Percentiles rank a stretch among this genome's conserved stretches.
These are phyloP conservation scores for Callyntrura sp. DNA, from an alignment of 2,888 invertebrate genomes.

Conservation along the genomic window DNA sequence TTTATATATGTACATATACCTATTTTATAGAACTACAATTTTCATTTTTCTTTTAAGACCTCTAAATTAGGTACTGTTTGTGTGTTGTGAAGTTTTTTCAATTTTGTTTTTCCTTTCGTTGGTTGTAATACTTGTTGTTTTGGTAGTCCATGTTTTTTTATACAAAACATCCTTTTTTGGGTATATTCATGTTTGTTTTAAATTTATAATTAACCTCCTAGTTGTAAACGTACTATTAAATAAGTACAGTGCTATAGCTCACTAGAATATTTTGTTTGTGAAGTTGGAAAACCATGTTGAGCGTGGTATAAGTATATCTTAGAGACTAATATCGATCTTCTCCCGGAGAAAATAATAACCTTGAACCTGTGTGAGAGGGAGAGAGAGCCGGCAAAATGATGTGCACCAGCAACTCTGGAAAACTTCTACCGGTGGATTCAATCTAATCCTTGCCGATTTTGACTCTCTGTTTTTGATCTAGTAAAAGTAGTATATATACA, in stretches of 20 bases:
- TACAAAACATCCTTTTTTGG: background rate
- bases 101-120: background rate
- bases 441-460: constrained; percentile 25
- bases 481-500: constrained; percentile 20
- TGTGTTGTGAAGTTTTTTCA: constrained; percentile 51
- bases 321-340: constrained; percentile 36
- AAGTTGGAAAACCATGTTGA: constrained; percentile 16
- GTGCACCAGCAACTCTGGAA: constrained; percentile 50
- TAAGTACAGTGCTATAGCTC: constrained; percentile 1
- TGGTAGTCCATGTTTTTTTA: background rate
- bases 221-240: background rate
- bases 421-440: constrained; percentile 57
- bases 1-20: background rate
- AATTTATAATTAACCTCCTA: background rate
- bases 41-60: too few relatives aligned
- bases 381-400: constrained; percentile 50
- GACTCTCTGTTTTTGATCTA: background rate
- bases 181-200: background rate
- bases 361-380: constrained; percentile 52
- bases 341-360: constrained; percentile 48
- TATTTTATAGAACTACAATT: too few relatives aligned
- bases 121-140: background rate
- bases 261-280: constrained; percentile 29
- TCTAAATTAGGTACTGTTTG: constrained; percentile 35
- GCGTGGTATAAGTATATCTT: background rate